Evolutionary conservation across 2,797 vertebrate genomes (phyloP), one percentile per base, ranked within the genome.

Genomic region (Halcyon smyrnensis): DNA sequence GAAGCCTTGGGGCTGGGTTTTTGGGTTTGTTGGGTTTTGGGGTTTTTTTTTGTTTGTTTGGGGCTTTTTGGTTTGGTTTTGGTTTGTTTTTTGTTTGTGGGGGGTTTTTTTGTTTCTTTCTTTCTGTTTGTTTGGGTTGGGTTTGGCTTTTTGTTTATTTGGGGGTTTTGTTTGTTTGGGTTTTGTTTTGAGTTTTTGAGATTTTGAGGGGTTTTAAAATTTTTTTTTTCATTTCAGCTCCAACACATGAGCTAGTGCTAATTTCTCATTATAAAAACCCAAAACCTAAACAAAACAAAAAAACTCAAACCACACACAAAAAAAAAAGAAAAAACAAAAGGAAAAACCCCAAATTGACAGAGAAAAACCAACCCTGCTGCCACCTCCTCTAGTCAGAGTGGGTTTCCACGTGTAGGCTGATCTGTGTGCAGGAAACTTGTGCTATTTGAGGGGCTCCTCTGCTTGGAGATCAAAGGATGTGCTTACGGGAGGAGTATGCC

Each of bases 241-340:
- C 92, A 98, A 93, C 74, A 91, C 12, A 75, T 70, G n/a, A 97
- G 76, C 74, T 81, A 79, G 27, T 54, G 77, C 60, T 96, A 93
- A 96, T 95, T 97, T 97, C 94, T 96, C 87, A 86, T 60, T 90
- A 97, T 94, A 15, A 24, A 50, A 50, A 5, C 41, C 7, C 41
- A 28, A 51, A 51, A 62, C 96, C 90, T 43, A 43, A 88, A 64
- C 96, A 93, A 96, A 94, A 97, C 73, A 64, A 54, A 95, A 97
- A 96, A 97, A 93, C 46, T 23, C 46, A 48, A 48, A 21, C 46
- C 46, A 95, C 43, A 92, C 13, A 14, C 13, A 50, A 14, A 17
- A 54, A 54, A 32, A 62, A 95, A 94, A 97, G 75, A 59, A 54
- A 95, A 97, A 96, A 97, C 92, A 70, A 94, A 95, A 64, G 50